phyloP scores from a whole-genome alignment of 2,113 vertebrate species.

The Sinosuthora webbiana region DNA sequence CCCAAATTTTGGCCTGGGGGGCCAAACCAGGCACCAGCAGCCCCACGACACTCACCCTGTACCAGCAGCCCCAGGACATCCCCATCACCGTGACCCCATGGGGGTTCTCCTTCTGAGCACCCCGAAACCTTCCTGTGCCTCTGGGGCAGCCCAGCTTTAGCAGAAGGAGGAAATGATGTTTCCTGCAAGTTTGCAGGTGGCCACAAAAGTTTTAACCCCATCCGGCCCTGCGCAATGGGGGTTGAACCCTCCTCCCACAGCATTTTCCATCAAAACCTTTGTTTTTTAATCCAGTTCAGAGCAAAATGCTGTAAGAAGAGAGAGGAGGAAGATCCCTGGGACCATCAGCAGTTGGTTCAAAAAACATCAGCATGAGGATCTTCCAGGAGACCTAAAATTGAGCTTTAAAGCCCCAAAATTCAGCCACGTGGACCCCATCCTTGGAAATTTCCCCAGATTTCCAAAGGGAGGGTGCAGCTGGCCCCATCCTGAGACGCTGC shows the following conservation, averaged over 20 bases:
- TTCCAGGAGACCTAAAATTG: neutral
- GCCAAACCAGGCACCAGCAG: neutral
- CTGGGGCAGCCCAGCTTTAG: neutral
- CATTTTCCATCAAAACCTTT: neutral
- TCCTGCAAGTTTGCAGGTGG: neutral
- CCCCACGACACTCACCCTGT: neutral
- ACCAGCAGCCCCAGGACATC: neutral
- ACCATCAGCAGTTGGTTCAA: neutral
- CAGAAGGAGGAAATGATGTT: constrained; percentile 20
- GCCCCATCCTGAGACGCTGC: neutral
- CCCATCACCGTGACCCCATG: rapidly evolving
- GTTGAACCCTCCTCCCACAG: rapidly evolving
- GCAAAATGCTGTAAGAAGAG: neutral
- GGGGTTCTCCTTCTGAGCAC: neutral
- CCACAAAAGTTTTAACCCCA: neutral
- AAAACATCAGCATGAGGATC: neutral
- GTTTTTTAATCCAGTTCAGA: rapidly evolving
- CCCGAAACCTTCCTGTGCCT: neutral
- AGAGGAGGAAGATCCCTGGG: too few species aligned
- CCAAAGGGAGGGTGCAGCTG: neutral
- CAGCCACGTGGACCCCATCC: neutral
- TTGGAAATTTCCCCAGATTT: neutral
- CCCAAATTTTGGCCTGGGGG: neutral
- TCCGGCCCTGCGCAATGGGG: neutral
- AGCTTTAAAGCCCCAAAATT: neutral